Base-by-base conservation (phyloP, 92 coral and sea anemone genomes). In the Actinernus sp. region DNA sequence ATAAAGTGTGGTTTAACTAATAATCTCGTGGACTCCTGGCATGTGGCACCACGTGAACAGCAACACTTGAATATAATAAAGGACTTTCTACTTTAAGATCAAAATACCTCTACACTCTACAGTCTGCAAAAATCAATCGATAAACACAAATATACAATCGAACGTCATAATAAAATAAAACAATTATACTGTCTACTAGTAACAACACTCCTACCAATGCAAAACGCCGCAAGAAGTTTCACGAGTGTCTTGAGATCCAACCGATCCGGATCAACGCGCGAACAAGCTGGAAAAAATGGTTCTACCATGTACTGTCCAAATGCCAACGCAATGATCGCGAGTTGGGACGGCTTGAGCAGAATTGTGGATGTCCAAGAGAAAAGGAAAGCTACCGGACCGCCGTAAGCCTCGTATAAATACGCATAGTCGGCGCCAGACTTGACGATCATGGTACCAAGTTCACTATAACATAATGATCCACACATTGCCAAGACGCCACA, bases 381-480 rank as follows among this genome's bases (percentile, higher is more conserved):
- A 12, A 86, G 66, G 60, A 86, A 86, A 0, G 78, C 86, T 13
- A 58, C 71, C 14, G 65, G 74, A 20, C 38, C 30, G 31, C 92
- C 92, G 47, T 72, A 86, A 11, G 79, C 63, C 37, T 55, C 79
- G 33, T 76, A 65, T 6, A 79, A 32, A 43, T 86, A 86, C 11
- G 61, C 82, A 43, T 86, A 86, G 33, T 58, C 82, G 20, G 70
- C 83, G 21, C 82, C 77, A 46, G 79, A 71, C 43, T 36, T 56
- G 28, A 76, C 49, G 31, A 63, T 78, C 73, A 55, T 72, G 0
- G 88, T 81, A 1, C 80, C 81, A 7, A 81, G 43, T 51, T 86
- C 97, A 10, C 68, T 74, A 45, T 91, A 91, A 26, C 92, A 82
- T 49, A 85, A 50, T 1, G 89, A 89, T 4, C 97, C 97, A 26